Conservation (phyloP, 2,797 vertebrate species). For the Parambassis ranga region DNA sequence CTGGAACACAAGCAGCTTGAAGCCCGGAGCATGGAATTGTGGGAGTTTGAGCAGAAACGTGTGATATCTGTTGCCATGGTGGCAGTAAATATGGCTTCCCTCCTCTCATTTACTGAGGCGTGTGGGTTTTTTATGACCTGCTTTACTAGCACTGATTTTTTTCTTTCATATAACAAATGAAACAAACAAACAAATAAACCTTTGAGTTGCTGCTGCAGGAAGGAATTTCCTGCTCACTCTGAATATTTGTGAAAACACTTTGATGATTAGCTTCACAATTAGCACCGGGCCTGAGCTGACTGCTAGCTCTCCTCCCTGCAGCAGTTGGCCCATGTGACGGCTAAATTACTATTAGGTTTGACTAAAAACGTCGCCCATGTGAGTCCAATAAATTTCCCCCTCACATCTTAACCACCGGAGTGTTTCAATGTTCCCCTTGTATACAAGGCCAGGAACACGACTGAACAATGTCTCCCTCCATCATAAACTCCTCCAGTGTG, state of each 20-base stretch:
- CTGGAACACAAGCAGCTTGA: too few species aligned
- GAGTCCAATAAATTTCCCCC: constrained; percentile 63
- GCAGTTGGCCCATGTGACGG: constrained; percentile 12
- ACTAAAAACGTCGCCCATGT: constrained; percentile 64
- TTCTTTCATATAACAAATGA: not conserved
- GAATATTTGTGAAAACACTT: not conserved
- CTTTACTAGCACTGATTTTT: not conserved
- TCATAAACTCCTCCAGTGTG: constrained; percentile 68
- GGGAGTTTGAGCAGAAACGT: too few species aligned
- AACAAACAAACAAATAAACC: constrained; percentile 30
- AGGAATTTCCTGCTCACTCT: not conserved
- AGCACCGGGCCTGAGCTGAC: constrained; percentile 9
- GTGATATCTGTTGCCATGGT: too few species aligned
- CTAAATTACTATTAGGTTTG: constrained; percentile 58
- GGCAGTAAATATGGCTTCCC: too few species aligned
- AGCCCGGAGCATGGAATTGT: too few species aligned
- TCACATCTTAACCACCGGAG: constrained; percentile 49
- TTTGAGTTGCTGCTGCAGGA: not conserved
- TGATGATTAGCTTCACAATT: constrained; percentile 12
- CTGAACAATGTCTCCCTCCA: constrained; percentile 68
- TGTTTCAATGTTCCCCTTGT: constrained; percentile 69
- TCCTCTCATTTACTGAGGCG: not conserved
- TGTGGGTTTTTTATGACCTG: not conserved
- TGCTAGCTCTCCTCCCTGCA: constrained; percentile 4
- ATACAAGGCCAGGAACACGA: constrained; percentile 66